Evolutionary conservation across 2,113 vertebrate genomes (phyloP).

Genomic region (Camarhynchus parvulus): DNA sequence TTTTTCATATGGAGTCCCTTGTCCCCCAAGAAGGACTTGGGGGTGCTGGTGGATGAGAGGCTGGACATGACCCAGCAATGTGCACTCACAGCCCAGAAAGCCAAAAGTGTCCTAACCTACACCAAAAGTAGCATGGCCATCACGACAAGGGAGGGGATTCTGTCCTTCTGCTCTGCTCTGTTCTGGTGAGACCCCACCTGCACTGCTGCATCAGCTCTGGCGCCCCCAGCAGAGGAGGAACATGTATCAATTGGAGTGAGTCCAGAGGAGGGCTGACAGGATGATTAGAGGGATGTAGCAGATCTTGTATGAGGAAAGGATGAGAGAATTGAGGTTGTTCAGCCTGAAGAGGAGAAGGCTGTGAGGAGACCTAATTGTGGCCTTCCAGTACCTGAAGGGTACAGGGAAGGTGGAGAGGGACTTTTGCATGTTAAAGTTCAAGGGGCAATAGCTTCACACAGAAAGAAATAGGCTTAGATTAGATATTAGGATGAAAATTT

Average conservation of each 20-base stretch:
- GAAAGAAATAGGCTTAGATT: background rate
- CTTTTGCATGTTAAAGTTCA: background rate
- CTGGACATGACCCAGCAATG: background rate
- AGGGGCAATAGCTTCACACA: background rate
- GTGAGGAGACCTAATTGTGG: fast-evolving
- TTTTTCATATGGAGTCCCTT: background rate
- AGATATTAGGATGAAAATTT: background rate
- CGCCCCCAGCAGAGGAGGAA: background rate
- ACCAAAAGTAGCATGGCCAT: fast-evolving
- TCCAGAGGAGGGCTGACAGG: background rate
- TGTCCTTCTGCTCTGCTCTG: background rate
- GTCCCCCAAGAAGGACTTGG: background rate
- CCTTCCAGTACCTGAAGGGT: background rate
- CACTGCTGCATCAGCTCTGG: fast-evolving
- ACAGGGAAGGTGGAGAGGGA: too few species aligned
- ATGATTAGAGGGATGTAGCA: background rate
- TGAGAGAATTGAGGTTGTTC: background rate
- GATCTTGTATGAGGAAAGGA: background rate
- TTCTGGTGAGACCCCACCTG: background rate
- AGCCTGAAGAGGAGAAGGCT: background rate
- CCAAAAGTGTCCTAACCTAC: fast-evolving
- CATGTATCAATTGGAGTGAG: fast-evolving
- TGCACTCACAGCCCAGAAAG: background rate
- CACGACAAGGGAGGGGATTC: fast-evolving
- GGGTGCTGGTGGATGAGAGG: background rate